Conservation (phyloP, 1,140 invertebrate species). For the Bombus ignitus region DNA sequence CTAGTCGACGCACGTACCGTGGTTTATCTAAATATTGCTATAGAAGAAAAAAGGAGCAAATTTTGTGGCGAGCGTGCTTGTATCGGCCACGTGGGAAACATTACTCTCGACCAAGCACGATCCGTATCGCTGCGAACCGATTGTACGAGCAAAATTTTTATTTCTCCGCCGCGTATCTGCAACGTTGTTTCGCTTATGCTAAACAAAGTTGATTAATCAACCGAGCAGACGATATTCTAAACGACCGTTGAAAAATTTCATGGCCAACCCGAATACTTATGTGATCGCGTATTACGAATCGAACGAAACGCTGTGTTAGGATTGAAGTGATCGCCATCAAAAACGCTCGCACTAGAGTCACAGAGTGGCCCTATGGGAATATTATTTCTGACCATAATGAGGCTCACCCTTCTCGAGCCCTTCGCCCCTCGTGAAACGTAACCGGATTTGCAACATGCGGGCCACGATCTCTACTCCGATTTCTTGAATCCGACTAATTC, state of each 20-base stretch:
- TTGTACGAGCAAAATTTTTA: conserved; percentile 53
- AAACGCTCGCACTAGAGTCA: not conserved
- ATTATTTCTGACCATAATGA: conserved; percentile 53
- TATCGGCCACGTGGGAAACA: conserved; percentile 73
- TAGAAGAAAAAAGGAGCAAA: conserved; percentile 56
- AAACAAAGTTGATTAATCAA: conserved; percentile 7
- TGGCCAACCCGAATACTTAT: not conserved
- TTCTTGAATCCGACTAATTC: conserved; percentile 21
- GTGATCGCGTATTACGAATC: not conserved
- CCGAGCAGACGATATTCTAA: not conserved
- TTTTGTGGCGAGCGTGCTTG: conserved; percentile 41
- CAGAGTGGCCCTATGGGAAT: conserved; percentile 35
- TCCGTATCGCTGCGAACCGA: conserved; percentile 56
- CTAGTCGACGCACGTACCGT: conserved; percentile 64
- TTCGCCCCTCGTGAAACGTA: conserved; percentile 32
- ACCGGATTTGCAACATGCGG: conserved; percentile 51
- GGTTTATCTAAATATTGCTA: conserved; percentile 71
- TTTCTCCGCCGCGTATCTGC: not conserved
- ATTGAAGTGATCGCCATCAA: not conserved
- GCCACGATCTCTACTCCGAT: conserved; percentile 27
- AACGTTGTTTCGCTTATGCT: not conserved
- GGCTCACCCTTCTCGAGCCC: conserved; percentile 6
- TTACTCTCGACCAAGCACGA: conserved; percentile 63
- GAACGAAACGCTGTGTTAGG: not conserved
- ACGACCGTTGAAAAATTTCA: not conserved